Evolutionary conservation across 2,888 invertebrate genomes (phyloP), one percentile per base, ranked within the genome.

Genomic region (Dryocosmus kuriphilus): DNA sequence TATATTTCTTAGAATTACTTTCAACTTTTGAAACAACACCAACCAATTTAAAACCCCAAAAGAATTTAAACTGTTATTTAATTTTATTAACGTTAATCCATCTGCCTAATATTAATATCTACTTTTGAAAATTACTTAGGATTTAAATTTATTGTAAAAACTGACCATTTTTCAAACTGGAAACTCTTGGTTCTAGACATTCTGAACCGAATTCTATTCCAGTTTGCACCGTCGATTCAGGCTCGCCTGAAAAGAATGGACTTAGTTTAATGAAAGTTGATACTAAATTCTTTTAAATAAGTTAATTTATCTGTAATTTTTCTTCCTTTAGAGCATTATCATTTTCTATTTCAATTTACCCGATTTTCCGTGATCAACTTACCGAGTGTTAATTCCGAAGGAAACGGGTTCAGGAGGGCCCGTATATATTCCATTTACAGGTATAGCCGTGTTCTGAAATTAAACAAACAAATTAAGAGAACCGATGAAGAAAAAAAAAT

Each of bases 341-440:
- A 27, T 24, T 60, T 27, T 60, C 16, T 60, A 60, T 24, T 1
- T 60, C 9, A 27, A 60, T 22, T 67, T 24, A 60, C 4, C 16
- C 1, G 5, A 30, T 35, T 51, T 24, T 27, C 22, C 16, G 14
- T 27, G 71, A 27, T 24, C 16, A 22, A 27, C 41, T 76, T 77
- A 91, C 91, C 89, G 79, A 89, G 87, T 77, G 89, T 86, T 74
- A 89, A 78, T 27, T 90, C 86, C 55, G 92, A 86, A 62, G 90
- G 82, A 71, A 71, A 88, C 83, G 22, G 86, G 81, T 88, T 91
- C 85, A 81, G 89, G 89, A 84, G 95, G 95, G 80, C 95, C 95
- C 88, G 95, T 96, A 91, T 97, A 97, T 87, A 97, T 95, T 78
- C 97, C 97, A 91, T 97, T 97, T 16, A 97, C 96, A 79, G 98